Base-by-base conservation (phyloP, 2,797 vertebrate species). In the Eulemur mongoz region DNA sequence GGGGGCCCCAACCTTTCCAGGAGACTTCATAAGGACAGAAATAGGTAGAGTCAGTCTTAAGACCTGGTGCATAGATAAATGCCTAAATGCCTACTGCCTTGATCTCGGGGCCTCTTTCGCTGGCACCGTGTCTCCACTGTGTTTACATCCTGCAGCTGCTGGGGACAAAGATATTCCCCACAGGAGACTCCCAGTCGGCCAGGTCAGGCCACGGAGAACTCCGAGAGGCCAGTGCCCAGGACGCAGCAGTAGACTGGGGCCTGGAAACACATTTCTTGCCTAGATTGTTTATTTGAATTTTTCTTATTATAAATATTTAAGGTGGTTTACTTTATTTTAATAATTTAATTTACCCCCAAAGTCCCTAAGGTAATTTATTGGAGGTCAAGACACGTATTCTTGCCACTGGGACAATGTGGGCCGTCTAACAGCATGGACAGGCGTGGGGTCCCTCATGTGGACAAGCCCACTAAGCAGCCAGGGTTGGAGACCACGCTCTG, bases 241-340 rank as follows among this genome's bases (percentile, higher is more conserved):
- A 93, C 86, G 43, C 6, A 13, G 54, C 30, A 5, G 27, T 78
- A 69, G 90, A 90, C 40, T 38, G 59, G 89, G 92, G 93, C 82
- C 78, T 35, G 13, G 92, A 94, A 91, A 96, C 90, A 91, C 43
- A 79, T 93, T 96, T 97, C 78, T 97, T 93, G 52, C 89, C 73
- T 95, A 54, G 63, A 73, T 92, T 94, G 91, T 97, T 96, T 96
- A 97, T 98, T 98, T 98, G 91, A 94, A 45, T 92, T 97, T 97
- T 98, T 97, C 79, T 57, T 96, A 94, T 70, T 98, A 97, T 97
- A 98, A 97, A 87, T 98, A 98, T 98, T 98, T 98, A 98, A 98
- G 93, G 96, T 96, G 81, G 61, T 96, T 96, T 97, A 93, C 86
- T 97, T 97, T 97, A 98, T 98, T 97, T 98, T 97, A 98, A 97